phyloP scores from a whole-genome alignment of 2,888 invertebrate genomes.

The Caenorhabditis sinica region DNA sequence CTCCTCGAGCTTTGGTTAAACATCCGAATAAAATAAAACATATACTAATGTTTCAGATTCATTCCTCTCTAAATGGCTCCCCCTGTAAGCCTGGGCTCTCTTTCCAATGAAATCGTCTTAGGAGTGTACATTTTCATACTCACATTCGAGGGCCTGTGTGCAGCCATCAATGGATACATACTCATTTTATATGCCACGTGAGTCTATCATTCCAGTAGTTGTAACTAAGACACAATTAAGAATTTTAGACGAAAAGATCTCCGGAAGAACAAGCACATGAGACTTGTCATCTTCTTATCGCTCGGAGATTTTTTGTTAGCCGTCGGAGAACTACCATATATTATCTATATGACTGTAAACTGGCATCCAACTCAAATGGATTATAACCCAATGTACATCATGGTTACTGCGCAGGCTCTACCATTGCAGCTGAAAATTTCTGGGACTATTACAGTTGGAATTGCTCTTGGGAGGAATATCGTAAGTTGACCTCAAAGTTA shows the following conservation, averaged over 20 bases:
- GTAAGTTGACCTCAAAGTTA: constrained; percentile 19
- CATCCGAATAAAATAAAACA: no score
- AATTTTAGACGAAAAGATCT: constrained; percentile 34
- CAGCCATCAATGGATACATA: constrained; percentile 47
- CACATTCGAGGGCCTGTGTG: constrained; percentile 39
- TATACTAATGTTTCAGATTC: no score
- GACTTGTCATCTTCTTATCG: constrained; percentile 36
- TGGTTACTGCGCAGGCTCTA: constrained; percentile 45
- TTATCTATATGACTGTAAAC: constrained; percentile 50
- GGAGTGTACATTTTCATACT: constrained; percentile 51
- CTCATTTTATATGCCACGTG: constrained; percentile 28
- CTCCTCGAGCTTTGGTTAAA: no score
- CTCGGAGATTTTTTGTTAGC: constrained; percentile 48
- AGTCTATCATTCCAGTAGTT: not conserved
- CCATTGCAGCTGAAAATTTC: constrained; percentile 60
- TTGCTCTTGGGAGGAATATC: constrained; percentile 48
- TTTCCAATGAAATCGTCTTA: constrained; percentile 41
- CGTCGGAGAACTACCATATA: constrained; percentile 52
- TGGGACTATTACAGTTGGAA: constrained; percentile 43
- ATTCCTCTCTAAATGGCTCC: constrained; percentile 16
- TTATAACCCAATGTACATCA: constrained; percentile 50
- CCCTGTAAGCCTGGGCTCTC: constrained; percentile 31
- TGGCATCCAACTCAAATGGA: constrained; percentile 36
- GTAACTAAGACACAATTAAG: not conserved
- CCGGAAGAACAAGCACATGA: constrained; percentile 44